Evolutionary conservation across 2,888 invertebrate genomes (phyloP).

Genomic region (Lasioglossum lativentre): DNA sequence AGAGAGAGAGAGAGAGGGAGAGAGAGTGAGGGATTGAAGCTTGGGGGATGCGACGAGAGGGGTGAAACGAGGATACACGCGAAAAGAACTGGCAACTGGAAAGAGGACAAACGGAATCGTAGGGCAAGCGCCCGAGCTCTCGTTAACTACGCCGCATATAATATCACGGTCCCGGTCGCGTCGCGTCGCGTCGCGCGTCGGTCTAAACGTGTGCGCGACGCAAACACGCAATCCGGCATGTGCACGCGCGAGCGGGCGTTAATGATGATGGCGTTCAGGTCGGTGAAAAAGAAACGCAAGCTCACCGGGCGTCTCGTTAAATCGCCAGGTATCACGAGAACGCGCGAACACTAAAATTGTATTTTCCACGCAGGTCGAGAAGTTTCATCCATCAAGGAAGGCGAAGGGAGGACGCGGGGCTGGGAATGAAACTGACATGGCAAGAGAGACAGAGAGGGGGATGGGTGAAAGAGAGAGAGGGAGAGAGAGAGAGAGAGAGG

Average conservation of each 20-base stretch:
- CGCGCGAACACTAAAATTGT: conserved; percentile 52
- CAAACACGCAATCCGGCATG: conserved; percentile 22
- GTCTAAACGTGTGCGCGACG: conserved; percentile 33
- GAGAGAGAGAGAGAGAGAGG: not conserved
- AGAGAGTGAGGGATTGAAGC: not conserved
- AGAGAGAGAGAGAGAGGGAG: not conserved
- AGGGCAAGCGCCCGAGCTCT: conserved; percentile 47
- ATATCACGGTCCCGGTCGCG: conserved; percentile 42
- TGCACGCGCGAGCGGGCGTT: conserved; percentile 50
- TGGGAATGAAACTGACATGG: not conserved
- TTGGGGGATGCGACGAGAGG: not conserved
- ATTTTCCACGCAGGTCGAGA: conserved; percentile 56
- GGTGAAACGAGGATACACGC: conserved; percentile 7
- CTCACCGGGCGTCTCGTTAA: conserved; percentile 62
- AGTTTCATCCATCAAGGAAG: conserved; percentile 61
- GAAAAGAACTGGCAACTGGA: conserved; percentile 30
- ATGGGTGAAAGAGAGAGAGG: not conserved
- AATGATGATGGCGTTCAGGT: conserved; percentile 55
- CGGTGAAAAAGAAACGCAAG: conserved; percentile 47
- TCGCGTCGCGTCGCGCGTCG: not conserved
- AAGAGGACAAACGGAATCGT: conserved; percentile 53
- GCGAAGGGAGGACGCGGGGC: not conserved
- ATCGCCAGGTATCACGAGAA: conserved; percentile 55
- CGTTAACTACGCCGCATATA: conserved; percentile 57
- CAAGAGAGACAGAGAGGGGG: not conserved